phyloP scores from a whole-genome alignment of 2,888 invertebrate genomes.

The Idaea dimidiata region DNA sequence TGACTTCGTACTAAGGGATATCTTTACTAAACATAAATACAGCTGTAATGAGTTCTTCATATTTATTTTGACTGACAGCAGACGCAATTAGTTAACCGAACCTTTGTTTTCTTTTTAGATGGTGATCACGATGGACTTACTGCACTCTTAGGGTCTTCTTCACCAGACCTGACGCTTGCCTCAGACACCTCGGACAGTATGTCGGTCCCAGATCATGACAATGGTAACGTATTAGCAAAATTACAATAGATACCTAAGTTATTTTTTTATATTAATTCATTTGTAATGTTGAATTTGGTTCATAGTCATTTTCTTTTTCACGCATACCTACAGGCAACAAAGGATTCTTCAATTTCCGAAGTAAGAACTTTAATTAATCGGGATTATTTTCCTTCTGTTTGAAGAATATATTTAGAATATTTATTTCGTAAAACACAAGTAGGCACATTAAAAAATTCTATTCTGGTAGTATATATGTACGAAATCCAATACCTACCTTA shows the following conservation, averaged over 20 bases:
- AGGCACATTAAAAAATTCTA: no score
- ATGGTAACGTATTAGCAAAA: constrained; percentile 51
- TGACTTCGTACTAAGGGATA: background rate
- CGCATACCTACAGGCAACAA: constrained; percentile 8
- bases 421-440: no score
- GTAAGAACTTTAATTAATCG: constrained; percentile 10
- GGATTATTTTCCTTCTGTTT: background rate
- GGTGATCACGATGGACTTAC: constrained; percentile 66
- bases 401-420: background rate
- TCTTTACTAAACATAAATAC: background rate
- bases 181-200: constrained; percentile 74
- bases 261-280: background rate
- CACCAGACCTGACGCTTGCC: constrained; percentile 66
- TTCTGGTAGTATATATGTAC: no score
- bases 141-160: constrained; percentile 63
- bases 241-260: constrained; percentile 4
- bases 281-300: constrained; percentile 8
- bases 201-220: constrained; percentile 69
- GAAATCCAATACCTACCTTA: no score
- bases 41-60: background rate
- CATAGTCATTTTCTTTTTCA: constrained; percentile 19
- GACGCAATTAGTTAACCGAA: background rate
- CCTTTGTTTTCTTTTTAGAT: constrained; percentile 40
- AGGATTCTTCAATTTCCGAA: constrained; percentile 19
- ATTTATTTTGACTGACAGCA: no score